phyloP scores from a whole-genome alignment of 2,888 invertebrate genomes.

The Andrena trimmerana region DNA sequence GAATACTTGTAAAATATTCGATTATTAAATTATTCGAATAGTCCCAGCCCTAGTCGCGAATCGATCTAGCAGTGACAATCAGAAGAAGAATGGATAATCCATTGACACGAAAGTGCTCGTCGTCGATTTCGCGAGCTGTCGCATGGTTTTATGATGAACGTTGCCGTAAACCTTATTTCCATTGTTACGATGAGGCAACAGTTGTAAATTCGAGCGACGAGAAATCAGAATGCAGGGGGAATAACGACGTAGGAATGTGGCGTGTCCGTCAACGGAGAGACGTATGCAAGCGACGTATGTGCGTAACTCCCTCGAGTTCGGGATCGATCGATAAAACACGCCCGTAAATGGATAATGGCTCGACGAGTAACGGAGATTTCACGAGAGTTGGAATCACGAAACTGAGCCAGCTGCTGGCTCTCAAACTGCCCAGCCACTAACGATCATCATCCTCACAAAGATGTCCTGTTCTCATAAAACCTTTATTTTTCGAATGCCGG shows the following conservation, averaged over 20 bases:
- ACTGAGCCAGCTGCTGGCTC: slow-evolving; percentile 55
- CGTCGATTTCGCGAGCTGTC: background rate
- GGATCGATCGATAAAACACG: slow-evolving; percentile 71
- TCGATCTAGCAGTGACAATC: too few relatives aligned
- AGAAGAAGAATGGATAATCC: too few relatives aligned
- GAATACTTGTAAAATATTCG: too few relatives aligned
- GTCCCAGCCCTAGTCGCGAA: too few relatives aligned
- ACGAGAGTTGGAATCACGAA: slow-evolving; percentile 63
- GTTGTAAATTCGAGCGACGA: background rate
- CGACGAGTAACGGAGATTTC: slow-evolving; percentile 72
- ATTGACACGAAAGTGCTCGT: too few relatives aligned
- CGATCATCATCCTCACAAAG: slow-evolving; percentile 57
- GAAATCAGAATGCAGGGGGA: slow-evolving; percentile 15
- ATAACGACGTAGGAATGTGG: slow-evolving; percentile 51
- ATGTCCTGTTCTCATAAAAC: slow-evolving; percentile 38
- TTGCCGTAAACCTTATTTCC: background rate
- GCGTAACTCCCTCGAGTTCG: slow-evolving; percentile 54
- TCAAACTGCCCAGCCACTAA: slow-evolving; percentile 54
- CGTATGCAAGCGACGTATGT: slow-evolving; percentile 57
- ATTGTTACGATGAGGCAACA: background rate
- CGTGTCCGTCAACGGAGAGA: slow-evolving; percentile 51
- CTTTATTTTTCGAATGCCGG: slow-evolving; percentile 48
- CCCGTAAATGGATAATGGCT: slow-evolving; percentile 70
- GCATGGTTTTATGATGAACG: background rate
- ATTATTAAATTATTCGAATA: too few relatives aligned